Base-by-base conservation (phyloP, 2,797 vertebrate species). In the Eurystomus glaucurus region DNA sequence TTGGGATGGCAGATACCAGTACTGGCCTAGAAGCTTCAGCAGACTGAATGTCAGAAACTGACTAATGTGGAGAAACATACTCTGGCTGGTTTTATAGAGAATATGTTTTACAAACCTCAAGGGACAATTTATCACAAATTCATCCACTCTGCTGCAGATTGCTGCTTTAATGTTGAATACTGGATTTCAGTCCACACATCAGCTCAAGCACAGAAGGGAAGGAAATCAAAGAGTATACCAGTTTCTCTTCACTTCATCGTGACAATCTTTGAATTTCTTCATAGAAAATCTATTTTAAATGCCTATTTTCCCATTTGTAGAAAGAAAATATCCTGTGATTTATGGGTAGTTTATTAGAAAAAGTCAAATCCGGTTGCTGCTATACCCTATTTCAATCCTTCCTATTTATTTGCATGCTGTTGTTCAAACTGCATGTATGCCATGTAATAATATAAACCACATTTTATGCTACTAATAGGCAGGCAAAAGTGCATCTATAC, bases 51-150 rank as follows among this genome's bases (percentile, higher is more conserved):
- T 98, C 97, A 97, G 84, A 95, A 97, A 96, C 94, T 98, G 98
- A 98, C 96, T 96, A 98, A 98, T 97, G 97, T 88, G 95, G 92
- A 97, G 96, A 98, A 98, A 97, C 97, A 98, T 97, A 97, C 97
- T 98, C 97, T 97, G 84, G 95, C 96, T 98, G 97, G 93, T 98
- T 98, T 98, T 98, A 98, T 96, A 94, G 96, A 97, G 98, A 98
- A 97, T 95, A 97, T 98, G 97, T 98, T 98, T 99, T 98, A 99
- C 98, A 98, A 99, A 98, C 92, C 98, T 97, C 98, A 75, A 93
- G 97, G 98, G 98, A 98, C 97, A 98, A 98, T 99, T 99, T 98
- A 99, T 99, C 98, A 99, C 98, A 99, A 98, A 99, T 99, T 97
- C 97, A 99, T 98, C 96, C 96, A 98, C 98, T 98, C 98, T 97